phyloP scores from a whole-genome alignment of 2,888 invertebrate species.

The Mechanitis mazaeus region DNA sequence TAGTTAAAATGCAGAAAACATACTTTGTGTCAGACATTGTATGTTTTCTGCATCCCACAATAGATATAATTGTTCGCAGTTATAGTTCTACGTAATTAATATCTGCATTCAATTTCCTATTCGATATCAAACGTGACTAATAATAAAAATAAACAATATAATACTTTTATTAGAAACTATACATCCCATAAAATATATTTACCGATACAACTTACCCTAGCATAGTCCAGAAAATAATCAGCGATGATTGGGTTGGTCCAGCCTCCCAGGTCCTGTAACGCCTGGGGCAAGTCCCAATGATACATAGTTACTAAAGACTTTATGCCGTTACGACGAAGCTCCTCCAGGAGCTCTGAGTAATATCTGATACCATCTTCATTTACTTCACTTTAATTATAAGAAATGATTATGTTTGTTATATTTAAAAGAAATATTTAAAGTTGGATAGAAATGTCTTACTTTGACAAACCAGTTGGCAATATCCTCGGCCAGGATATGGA shows the following conservation, averaged over 20 bases:
- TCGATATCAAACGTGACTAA: too few species aligned
- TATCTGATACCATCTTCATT: conserved; percentile 69
- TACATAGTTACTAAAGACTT: conserved; percentile 79
- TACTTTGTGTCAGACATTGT: too few species aligned
- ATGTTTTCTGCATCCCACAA: not conserved
- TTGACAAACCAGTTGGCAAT: conserved; percentile 76
- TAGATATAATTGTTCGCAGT: not conserved
- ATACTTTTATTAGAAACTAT: not conserved
- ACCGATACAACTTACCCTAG: conserved; percentile 50
- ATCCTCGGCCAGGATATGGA: conserved; percentile 83
- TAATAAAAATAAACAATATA: too few species aligned
- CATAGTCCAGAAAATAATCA: conserved; percentile 79
- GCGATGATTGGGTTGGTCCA: conserved; percentile 79
- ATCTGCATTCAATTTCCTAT: too few species aligned
- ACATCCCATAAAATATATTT: not conserved
- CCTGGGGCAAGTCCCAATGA: conserved; percentile 81
- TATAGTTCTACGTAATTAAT: too few species aligned
- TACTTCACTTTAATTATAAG: conserved; percentile 39
- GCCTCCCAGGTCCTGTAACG: conserved; percentile 77
- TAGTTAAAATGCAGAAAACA: too few species aligned
- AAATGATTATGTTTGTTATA: not conserved
- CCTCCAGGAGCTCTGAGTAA: conserved; percentile 78
- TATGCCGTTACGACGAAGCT: conserved; percentile 72
- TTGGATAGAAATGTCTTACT: conserved; percentile 42
- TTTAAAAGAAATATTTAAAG: not conserved